Evolutionary conservation across 2,797 vertebrate species (phyloP), one percentile per base, ranked within the genome.

Genomic region (Manis javanica): DNA sequence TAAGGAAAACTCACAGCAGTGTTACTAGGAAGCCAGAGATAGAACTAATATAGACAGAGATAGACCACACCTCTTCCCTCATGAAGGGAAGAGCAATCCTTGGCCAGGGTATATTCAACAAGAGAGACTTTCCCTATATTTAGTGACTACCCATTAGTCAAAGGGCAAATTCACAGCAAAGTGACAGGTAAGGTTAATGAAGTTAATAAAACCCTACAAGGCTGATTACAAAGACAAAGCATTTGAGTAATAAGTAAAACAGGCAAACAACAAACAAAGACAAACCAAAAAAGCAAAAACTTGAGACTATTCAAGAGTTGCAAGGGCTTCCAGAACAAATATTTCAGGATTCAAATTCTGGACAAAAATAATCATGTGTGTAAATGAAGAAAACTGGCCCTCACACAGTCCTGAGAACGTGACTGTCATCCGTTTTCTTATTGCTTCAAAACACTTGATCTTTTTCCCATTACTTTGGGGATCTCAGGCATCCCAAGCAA

Each of bases 371-470:
- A 97, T 92, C 95, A 77, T 95, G 96, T 96, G 55, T 96, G 95
- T 95, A 96, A 97, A 96, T 91, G 96, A 97, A 94, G 90, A 75
- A 96, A 91, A 93, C 71, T 93, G 86, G 69, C 91, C 94, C 66
- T 98, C 96, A 92, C 7, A 12, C 61, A 90, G 88, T 87, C 92
- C 83, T 87, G 78, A 96, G 96, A 97, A 96, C 96, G 95, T 95
- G 96, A 97, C 96, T 96, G 94, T 95, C 71, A 46, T 97, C 96
- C 96, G 82, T 96, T 96, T 97, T 95, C 95, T 92, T 96, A 96
- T 87, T 96, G 95, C 92, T 97, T 97, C 96, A 97, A 97, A 97
- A 97, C 96, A 94, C 95, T 98, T 96, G 96, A 96, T 96, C 94
- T 93, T 96, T 97, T 94, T 95, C 92, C 96, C 94, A 97, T 98